Conservation (phyloP, 1,140 invertebrate species). For the Drosophila melanica region DNA sequence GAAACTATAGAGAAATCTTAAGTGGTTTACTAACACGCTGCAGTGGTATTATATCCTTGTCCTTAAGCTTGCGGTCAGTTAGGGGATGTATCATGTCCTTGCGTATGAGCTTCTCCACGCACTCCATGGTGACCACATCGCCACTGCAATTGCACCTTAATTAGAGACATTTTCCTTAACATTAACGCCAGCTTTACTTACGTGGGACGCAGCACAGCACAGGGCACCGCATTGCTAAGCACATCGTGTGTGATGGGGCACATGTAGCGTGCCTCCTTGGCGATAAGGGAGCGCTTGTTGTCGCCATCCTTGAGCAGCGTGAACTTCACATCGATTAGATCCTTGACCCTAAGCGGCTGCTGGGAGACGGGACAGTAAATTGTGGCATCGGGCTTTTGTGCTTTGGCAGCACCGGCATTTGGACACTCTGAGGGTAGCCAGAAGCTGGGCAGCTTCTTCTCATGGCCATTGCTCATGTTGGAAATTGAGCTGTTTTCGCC, state of each 20-base stretch:
- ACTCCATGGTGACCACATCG: constrained; percentile 98
- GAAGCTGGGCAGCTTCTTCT: constrained; percentile 95
- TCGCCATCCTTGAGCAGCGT: constrained; percentile 94
- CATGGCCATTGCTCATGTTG: constrained; percentile 88
- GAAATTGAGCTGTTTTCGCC: constrained; percentile 87
- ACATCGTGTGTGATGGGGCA: constrained; percentile 99
- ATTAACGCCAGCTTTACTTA: constrained; percentile 85
- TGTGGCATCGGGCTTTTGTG: constrained; percentile 94
- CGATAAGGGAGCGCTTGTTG: constrained; percentile 92
- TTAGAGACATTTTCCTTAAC: neutral
- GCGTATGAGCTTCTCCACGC: constrained; percentile 97
- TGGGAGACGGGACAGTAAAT: constrained; percentile 98
- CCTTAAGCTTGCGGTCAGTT: constrained; percentile 93
- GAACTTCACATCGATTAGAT: constrained; percentile 97
- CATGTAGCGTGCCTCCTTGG: constrained; percentile 96
- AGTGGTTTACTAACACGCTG: constrained; percentile 88
- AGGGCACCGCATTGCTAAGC: constrained; percentile 96
- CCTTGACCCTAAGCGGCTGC: constrained; percentile 93
- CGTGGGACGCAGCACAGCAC: constrained; percentile 95
- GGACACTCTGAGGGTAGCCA: constrained; percentile 99
- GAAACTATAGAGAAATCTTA: neutral
- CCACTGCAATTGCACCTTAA: constrained; percentile 85
- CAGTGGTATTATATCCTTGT: constrained; percentile 96
- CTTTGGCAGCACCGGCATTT: constrained; percentile 88
- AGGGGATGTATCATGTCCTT: constrained; percentile 99